Percentiles rank a stretch among this genome's conserved stretches.
phyloP scores from a whole-genome alignment of 2,113 vertebrate species.

The Actenoides hombroni region DNA sequence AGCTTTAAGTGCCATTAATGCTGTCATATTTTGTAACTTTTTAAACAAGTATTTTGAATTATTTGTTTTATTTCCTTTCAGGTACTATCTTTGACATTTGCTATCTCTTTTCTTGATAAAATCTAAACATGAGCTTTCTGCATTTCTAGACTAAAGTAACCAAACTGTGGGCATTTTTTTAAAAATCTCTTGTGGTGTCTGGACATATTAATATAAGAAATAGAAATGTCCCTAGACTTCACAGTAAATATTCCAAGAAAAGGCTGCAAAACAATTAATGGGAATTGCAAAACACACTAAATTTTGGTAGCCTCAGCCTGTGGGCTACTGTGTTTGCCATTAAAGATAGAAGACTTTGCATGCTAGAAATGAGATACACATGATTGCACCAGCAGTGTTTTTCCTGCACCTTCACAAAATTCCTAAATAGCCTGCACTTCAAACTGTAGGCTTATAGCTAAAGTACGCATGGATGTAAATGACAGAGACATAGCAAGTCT shows the following conservation, averaged over 20 bases:
- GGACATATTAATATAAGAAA: background rate
- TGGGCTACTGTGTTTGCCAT: background rate
- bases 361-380: background rate
- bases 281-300: background rate
- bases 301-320: background rate
- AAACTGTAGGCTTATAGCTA: background rate
- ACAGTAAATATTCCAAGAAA: conserved; percentile 9
- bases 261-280: conserved; percentile 6
- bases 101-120: background rate
- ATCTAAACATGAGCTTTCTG: background rate
- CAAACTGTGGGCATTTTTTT: background rate
- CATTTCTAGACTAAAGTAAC: conserved; percentile 16
- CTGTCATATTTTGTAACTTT: conserved; percentile 69
- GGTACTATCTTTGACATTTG: background rate
- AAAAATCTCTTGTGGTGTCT: background rate
- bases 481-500: background rate
- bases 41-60: conserved; percentile 60
- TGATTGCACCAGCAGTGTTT: background rate
- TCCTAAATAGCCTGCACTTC: background rate
- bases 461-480: background rate
- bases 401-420: background rate
- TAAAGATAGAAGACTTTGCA: conserved; percentile 2
- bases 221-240: background rate
- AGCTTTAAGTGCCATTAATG: conserved; percentile 84
- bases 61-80: conserved; percentile 41